A percentile compares a stretch with the other conserved stretches of the same genome.
phyloP scores from a whole-genome alignment of 2,797 vertebrate genomes.

The Rhincodon typus region DNA sequence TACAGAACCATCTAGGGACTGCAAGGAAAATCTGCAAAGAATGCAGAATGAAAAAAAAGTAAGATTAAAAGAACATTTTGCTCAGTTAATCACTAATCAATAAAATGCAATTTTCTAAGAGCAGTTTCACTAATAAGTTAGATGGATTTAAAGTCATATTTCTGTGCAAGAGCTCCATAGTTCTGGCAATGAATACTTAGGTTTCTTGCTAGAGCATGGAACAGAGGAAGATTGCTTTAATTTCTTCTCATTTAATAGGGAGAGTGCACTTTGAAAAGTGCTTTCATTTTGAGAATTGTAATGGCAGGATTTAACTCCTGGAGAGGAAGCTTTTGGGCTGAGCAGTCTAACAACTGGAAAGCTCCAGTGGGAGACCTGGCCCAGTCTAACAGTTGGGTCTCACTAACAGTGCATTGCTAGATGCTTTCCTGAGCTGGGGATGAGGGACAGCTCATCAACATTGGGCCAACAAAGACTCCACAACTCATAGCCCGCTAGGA shows the following conservation, averaged over 20 bases:
- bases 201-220: neutral
- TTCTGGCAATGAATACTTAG: neutral
- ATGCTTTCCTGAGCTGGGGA: neutral
- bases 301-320: neutral
- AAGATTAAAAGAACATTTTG: neutral
- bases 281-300: neutral
- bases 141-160: neutral
- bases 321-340: neutral
- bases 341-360: neutral
- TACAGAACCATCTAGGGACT: neutral
- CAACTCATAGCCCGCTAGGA: neutral
- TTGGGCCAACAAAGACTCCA: neutral
- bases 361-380: neutral
- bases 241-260: neutral
- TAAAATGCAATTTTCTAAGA: neutral
- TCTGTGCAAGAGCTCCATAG: neutral
- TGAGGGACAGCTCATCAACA: neutral
- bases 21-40: neutral
- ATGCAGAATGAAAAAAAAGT: neutral
- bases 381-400: neutral
- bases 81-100: constrained; percentile 3
- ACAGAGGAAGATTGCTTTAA: neutral
- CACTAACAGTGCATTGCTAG: neutral
- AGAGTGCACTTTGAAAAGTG: constrained; percentile 4
- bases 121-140: neutral